Evolutionary conservation across 2,797 vertebrate genomes (phyloP).

Genomic region (Numenius phaeopus): DNA sequence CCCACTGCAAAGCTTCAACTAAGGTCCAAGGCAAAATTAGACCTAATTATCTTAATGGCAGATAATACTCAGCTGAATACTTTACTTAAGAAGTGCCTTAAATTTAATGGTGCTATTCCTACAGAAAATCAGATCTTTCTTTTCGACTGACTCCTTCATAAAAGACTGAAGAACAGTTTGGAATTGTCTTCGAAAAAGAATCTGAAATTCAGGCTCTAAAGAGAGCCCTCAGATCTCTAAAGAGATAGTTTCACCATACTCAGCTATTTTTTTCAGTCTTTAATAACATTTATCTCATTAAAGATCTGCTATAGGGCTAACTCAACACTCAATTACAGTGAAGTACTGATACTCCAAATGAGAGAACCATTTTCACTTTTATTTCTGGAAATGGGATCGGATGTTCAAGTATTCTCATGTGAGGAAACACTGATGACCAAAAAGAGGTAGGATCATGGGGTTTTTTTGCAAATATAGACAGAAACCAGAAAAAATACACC

Average conservation of each 20-base stretch:
- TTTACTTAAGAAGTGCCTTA: slow-evolving; percentile 31
- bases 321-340: slow-evolving; percentile 26
- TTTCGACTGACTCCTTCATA: slow-evolving; percentile 21
- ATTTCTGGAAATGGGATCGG: slow-evolving; percentile 50
- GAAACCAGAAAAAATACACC: neutral
- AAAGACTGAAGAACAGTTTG: slow-evolving; percentile 5
- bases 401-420: slow-evolving; percentile 48
- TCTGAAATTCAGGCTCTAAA: slow-evolving; percentile 15
- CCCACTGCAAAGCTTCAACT: slow-evolving; percentile 46
- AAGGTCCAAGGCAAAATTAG: slow-evolving; percentile 62
- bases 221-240: slow-evolving; percentile 13
- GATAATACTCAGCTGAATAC: slow-evolving; percentile 60
- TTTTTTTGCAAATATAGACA: slow-evolving; percentile 37
- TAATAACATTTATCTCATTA: slow-evolving; percentile 49
- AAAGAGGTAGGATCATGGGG: slow-evolving; percentile 49
- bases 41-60: slow-evolving; percentile 62
- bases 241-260: slow-evolving; percentile 11
- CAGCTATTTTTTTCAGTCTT: neutral
- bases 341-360: slow-evolving; percentile 40
- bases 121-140: slow-evolving; percentile 47
- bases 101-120: slow-evolving; percentile 42
- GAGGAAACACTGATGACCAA: slow-evolving; percentile 58
- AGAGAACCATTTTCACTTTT: slow-evolving; percentile 54
- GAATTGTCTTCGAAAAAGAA: slow-evolving; percentile 12
- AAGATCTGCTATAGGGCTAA: slow-evolving; percentile 40